A percentile compares a stretch with the other conserved stretches of the same genome.
These are phyloP conservation scores for Chymomyza costata DNA, from an alignment of 1,140 invertebrate species.

Conservation along the genomic window DNA sequence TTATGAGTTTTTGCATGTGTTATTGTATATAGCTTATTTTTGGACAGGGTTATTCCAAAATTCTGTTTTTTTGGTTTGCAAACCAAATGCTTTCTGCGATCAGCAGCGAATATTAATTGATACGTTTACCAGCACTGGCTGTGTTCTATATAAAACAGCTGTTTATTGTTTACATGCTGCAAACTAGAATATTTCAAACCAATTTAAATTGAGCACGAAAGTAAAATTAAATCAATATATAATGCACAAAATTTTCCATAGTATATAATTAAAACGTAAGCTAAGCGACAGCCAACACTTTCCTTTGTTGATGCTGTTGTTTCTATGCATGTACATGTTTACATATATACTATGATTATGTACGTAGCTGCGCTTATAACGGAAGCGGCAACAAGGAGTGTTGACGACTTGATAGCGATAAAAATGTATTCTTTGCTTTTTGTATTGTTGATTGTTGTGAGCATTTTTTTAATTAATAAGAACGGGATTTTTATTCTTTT, in stretches of 20 bases:
- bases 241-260: constrained; percentile 8
- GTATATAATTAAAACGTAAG: constrained; percentile 2
- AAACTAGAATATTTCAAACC: too few relatives aligned
- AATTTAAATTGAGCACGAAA: too few relatives aligned
- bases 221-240: constrained; percentile 9
- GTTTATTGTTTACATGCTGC: constrained; percentile 35
- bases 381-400: constrained; percentile 9
- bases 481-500: constrained; percentile 12
- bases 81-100: too few relatives aligned
- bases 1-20: too few relatives aligned
- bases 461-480: constrained; percentile 5
- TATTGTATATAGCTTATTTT: too few relatives aligned
- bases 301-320: constrained; percentile 16
- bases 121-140: constrained; percentile 36
- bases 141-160: constrained; percentile 40
- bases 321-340: not conserved
- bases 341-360: too few relatives aligned
- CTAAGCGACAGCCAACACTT: constrained; percentile 4
- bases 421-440: constrained; percentile 4
- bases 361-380: constrained; percentile 8
- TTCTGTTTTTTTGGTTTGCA: too few relatives aligned
- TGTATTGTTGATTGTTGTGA: too few relatives aligned
- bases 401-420: constrained; percentile 37
- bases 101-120: too few relatives aligned
- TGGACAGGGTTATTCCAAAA: too few relatives aligned